Evolutionary conservation across 2,797 vertebrate genomes (phyloP).

Genomic region (Bryconaethiops microstoma): DNA sequence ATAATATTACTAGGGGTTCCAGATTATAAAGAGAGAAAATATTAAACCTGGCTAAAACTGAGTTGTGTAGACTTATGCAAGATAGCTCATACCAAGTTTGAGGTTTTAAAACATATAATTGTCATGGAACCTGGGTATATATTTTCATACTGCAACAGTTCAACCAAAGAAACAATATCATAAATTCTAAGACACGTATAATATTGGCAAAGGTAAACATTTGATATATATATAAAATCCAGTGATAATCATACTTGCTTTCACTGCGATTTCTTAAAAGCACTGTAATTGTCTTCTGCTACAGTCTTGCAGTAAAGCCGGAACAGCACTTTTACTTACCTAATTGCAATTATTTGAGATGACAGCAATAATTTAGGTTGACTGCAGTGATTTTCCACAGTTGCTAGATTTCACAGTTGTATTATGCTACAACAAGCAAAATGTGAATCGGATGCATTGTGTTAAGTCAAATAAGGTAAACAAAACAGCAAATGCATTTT

Average conservation of each 20-base stretch:
- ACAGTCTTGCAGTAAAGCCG: too few species aligned
- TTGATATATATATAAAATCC: neutral
- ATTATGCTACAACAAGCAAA: too few species aligned
- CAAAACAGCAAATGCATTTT: too few species aligned
- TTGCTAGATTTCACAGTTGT: too few species aligned
- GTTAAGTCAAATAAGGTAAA: too few species aligned
- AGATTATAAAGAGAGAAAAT: conserved; percentile 13
- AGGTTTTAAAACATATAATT: neutral
- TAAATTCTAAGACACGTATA: neutral
- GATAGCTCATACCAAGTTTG: neutral
- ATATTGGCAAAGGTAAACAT: too few species aligned
- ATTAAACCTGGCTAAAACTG: conserved; percentile 2
- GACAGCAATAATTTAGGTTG: too few species aligned
- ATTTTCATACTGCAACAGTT: neutral
- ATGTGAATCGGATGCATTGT: too few species aligned
- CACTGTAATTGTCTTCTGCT: too few species aligned
- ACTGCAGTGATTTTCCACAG: too few species aligned
- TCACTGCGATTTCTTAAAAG: too few species aligned
- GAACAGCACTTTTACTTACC: neutral
- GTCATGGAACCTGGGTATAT: neutral
- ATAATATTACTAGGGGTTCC: conserved; percentile 16
- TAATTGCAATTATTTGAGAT: too few species aligned
- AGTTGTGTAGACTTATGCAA: neutral
- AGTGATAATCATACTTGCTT: neutral
- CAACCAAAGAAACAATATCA: neutral